Conservation (phyloP, 2,113 vertebrate species). For the Phasianus colchicus region DNA sequence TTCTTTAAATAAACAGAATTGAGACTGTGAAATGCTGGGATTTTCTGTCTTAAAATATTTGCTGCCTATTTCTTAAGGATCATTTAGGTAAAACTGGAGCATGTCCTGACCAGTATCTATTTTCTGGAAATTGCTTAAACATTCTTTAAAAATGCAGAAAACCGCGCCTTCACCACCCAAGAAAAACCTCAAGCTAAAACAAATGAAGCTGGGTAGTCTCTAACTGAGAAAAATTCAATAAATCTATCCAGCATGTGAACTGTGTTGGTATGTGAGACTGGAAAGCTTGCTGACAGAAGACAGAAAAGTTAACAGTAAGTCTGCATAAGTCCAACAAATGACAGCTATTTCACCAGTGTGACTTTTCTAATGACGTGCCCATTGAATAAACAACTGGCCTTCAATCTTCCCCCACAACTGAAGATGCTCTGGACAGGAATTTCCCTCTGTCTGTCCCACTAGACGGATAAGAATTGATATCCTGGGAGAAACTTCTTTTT, state of each 20-base stretch:
- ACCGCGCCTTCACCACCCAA: not conserved
- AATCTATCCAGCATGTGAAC: constrained; percentile 31
- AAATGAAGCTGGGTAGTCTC: not conserved
- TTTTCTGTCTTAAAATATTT: constrained; percentile 40
- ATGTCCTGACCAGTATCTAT: not conserved
- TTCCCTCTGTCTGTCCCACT: not conserved
- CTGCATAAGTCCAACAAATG: not conserved
- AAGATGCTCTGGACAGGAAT: not conserved
- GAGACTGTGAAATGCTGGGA: constrained; percentile 17
- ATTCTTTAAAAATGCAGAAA: constrained; percentile 1
- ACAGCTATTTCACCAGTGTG: not conserved
- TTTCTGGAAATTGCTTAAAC: constrained; percentile 40
- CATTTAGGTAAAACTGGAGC: not conserved
- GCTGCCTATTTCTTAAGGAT: constrained; percentile 9
- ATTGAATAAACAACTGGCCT: not conserved
- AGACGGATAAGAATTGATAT: not conserved
- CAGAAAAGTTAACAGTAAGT: not conserved
- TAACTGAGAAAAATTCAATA: constrained; percentile 4
- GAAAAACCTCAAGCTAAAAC: constrained; percentile 1
- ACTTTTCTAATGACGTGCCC: not conserved
- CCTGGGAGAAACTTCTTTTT: not conserved
- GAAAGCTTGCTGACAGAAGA: not conserved
- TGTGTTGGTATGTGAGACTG: constrained; percentile 1
- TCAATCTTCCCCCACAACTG: not conserved
- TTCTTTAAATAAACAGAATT: constrained; percentile 35